Evolutionary conservation across 2,113 vertebrate genomes (phyloP).

Genomic region (Accipiter cooperii): DNA sequence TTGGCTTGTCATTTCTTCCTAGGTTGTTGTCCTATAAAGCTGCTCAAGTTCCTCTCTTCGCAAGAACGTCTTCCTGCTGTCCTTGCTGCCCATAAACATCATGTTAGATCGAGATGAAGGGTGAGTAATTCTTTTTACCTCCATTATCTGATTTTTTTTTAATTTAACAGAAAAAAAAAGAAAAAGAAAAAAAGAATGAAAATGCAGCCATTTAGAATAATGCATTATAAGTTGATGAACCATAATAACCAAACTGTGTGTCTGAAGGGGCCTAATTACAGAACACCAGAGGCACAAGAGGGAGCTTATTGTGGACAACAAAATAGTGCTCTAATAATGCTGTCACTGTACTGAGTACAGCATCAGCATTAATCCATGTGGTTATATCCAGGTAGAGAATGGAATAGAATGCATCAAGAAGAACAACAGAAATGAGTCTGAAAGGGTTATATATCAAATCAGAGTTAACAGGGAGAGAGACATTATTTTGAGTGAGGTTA

Average conservation of each 20-base stretch:
- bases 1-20: conserved; percentile 59
- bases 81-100: neutral
- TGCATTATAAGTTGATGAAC: conserved; percentile 41
- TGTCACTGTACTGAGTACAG: neutral
- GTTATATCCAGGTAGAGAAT: neutral
- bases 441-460: neutral
- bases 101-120: conserved; percentile 61
- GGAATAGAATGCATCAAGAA: neutral
- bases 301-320: conserved; percentile 37
- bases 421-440: neutral
- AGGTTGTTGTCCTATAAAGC: conserved; percentile 52
- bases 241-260: conserved; percentile 31
- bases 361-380: neutral
- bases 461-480: neutral
- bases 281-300: conserved; percentile 27
- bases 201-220: conserved; percentile 30
- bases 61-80: conserved; percentile 21
- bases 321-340: conserved; percentile 25
- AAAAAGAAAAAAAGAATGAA: neutral
- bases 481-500: neutral
- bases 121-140: conserved; percentile 46
- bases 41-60: conserved; percentile 27
- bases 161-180: neutral
- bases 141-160: neutral
- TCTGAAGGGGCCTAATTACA: conserved; percentile 50